phyloP scores from a whole-genome alignment of 1,140 invertebrate species.

The Pomacea maculata region DNA sequence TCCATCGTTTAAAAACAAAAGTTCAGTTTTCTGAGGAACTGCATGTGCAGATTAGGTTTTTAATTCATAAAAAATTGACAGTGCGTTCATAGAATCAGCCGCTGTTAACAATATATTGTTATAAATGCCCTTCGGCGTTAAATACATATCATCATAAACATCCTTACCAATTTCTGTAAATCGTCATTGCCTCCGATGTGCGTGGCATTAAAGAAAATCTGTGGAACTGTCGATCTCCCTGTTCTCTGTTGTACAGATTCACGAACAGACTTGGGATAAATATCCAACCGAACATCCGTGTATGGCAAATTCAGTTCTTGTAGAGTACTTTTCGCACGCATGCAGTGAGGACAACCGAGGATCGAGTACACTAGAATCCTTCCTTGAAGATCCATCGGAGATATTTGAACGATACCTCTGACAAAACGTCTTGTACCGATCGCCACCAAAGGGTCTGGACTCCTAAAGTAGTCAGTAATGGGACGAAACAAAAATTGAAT shows the following conservation, averaged over 20 bases:
- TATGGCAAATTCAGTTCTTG: constrained; percentile 52
- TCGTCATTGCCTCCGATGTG: constrained; percentile 60
- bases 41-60: too few species aligned
- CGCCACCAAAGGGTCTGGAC: neutral
- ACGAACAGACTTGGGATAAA: constrained; percentile 48
- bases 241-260: constrained; percentile 43
- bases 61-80: too few species aligned
- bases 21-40: too few species aligned
- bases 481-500: constrained; percentile 12
- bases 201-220: constrained; percentile 61
- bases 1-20: too few species aligned
- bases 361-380: constrained; percentile 58
- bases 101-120: too few species aligned
- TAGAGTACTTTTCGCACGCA: constrained; percentile 56
- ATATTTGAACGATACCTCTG: neutral
- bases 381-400: constrained; percentile 48
- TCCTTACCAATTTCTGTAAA: constrained; percentile 51
- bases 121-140: too few species aligned
- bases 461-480: neutral
- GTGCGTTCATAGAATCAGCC: too few species aligned
- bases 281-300: constrained; percentile 55
- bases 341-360: constrained; percentile 61
- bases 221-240: constrained; percentile 56
- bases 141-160: neutral
- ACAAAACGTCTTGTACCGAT: neutral